Evolutionary conservation across 2,888 invertebrate genomes (phyloP).

Genomic region (Harpalus rufipes): DNA sequence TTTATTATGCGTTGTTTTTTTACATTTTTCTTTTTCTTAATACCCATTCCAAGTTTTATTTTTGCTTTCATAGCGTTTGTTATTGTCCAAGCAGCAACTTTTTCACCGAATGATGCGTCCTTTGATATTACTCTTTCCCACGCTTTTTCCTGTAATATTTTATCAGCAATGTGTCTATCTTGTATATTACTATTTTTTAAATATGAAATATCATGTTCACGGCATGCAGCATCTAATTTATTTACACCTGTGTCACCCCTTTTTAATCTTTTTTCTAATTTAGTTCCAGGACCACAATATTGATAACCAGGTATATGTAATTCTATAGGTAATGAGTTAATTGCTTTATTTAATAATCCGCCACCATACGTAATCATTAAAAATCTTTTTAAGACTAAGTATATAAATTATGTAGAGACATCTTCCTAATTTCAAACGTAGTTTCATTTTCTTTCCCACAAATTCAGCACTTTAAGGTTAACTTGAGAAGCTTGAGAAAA

Average conservation of each 20-base stretch:
- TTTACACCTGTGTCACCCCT: slow-evolving; percentile 72
- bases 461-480: too few relatives aligned
- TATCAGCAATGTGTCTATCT: slow-evolving; percentile 71
- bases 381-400: background rate
- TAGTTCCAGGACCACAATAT: slow-evolving; percentile 66
- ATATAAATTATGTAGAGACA: background rate
- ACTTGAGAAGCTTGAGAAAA: too few relatives aligned
- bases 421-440: too few relatives aligned
- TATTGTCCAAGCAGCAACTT: slow-evolving; percentile 69
- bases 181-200: slow-evolving; percentile 51
- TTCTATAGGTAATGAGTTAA: slow-evolving; percentile 45
- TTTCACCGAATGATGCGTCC: slow-evolving; percentile 70
- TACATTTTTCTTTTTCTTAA: too few relatives aligned
- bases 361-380: background rate
- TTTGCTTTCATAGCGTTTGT: slow-evolving; percentile 70
- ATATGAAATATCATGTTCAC: too few relatives aligned
- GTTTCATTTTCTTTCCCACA: too few relatives aligned
- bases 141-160: slow-evolving; percentile 70
- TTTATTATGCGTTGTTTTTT: too few relatives aligned
- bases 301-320: slow-evolving; percentile 56
- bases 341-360: slow-evolving; percentile 50
- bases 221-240: slow-evolving; percentile 67
- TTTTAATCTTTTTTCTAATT: slow-evolving; percentile 68
- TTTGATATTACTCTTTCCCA: slow-evolving; percentile 68
- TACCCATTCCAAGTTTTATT: too few relatives aligned